Evolutionary conservation across 2,797 vertebrate genomes (phyloP).

Genomic region (Coregonus ussuriensis): DNA sequence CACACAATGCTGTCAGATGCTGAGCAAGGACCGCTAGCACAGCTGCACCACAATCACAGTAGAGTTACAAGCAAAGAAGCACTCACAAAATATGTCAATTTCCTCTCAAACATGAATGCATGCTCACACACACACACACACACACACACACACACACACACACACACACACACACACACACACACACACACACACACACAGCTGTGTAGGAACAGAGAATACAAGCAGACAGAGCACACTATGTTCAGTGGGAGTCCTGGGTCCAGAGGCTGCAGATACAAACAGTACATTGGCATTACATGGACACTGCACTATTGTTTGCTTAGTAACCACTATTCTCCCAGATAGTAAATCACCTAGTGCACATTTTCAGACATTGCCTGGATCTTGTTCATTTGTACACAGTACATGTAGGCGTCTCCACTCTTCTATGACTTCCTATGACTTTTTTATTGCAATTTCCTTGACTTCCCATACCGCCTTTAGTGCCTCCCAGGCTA

Average conservation of each 20-base stretch:
- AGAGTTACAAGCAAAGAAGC: background rate
- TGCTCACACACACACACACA: background rate
- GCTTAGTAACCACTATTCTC: conserved; percentile 14
- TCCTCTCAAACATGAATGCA: background rate
- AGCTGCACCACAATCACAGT: background rate
- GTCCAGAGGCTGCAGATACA: conserved; percentile 6
- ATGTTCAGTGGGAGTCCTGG: background rate
- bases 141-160: no score
- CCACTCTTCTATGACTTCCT: background rate
- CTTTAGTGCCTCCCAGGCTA: no score
- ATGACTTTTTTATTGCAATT: no score
- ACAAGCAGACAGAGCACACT: background rate
- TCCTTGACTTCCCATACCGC: no score
- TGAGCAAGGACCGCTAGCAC: background rate
- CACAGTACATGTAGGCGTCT: background rate
- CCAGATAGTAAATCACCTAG: conserved; percentile 7
- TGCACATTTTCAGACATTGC: conserved; percentile 18
- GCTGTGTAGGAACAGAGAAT: background rate
- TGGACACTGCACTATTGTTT: conserved; percentile 16
- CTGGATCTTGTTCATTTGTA: background rate
- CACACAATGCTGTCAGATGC: background rate
- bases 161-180: no score
- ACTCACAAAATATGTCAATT: background rate
- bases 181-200: no score
- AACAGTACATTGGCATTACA: conserved; percentile 18